Evolutionary conservation across 2,113 vertebrate species (phyloP).

Genomic region (human): DNA sequence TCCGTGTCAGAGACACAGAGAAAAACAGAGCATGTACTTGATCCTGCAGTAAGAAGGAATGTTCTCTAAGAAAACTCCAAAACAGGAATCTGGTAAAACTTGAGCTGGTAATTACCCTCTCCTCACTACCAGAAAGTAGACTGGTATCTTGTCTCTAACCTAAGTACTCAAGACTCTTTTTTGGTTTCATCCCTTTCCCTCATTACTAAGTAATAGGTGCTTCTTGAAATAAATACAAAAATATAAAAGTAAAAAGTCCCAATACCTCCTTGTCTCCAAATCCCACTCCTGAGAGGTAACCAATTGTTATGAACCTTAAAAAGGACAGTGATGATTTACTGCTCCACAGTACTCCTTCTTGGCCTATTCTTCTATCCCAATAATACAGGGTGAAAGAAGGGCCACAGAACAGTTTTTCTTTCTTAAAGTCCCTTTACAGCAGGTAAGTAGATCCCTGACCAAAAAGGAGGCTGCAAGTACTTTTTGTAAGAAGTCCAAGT

Average conservation of each 20-base stretch:
- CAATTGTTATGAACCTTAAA: background rate
- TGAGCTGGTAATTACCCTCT: background rate
- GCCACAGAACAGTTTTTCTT: background rate
- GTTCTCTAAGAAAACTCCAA: background rate
- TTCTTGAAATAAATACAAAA: conserved; percentile 53
- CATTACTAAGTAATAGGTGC: background rate
- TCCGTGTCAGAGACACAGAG: background rate
- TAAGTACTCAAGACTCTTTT: background rate
- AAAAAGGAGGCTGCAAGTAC: background rate
- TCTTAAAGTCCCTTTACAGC: background rate
- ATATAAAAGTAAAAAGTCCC: background rate
- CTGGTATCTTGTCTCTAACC: background rate
- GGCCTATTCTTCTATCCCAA: background rate
- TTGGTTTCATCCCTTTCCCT: background rate
- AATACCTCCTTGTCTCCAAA: background rate
- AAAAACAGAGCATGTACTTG: background rate
- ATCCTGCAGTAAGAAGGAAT: background rate
- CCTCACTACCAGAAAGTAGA: background rate
- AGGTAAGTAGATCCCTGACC: background rate
- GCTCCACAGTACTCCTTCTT: background rate
- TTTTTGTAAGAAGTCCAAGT: background rate
- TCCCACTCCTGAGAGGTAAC: background rate
- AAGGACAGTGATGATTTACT: background rate
- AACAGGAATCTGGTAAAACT: background rate
- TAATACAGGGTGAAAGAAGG: background rate